Conservation (phyloP, 1,140 invertebrate genomes). For the Apis florea region DNA sequence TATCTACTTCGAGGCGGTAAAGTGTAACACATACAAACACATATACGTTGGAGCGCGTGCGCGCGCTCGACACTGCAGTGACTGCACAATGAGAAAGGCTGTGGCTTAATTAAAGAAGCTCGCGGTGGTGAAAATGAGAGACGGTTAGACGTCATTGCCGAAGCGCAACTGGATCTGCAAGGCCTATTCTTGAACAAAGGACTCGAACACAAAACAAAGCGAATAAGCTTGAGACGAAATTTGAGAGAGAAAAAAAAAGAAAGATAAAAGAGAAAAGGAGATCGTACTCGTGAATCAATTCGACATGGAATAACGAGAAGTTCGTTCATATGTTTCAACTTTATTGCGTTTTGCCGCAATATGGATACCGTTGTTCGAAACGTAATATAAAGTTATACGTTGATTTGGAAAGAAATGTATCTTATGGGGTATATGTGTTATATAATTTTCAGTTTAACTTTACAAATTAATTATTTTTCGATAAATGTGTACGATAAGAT, state of each 20-base stretch:
- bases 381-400: too few relatives aligned
- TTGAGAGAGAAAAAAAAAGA: not conserved
- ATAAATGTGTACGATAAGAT: too few relatives aligned
- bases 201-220: not conserved
- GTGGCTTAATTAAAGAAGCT: slow-evolving; percentile 45
- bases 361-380: too few relatives aligned
- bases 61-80: slow-evolving; percentile 15
- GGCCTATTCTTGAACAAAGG: slow-evolving; percentile 17
- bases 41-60: not conserved
- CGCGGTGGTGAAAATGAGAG: slow-evolving; percentile 25
- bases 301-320: not conserved
- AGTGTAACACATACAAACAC: not conserved
- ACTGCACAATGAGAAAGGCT: slow-evolving; percentile 32
- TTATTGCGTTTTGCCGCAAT: too few relatives aligned
- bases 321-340: not conserved
- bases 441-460: too few relatives aligned
- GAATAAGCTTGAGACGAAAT: not conserved
- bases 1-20: not conserved
- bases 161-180: not conserved
- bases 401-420: too few relatives aligned
- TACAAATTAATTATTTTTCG: too few relatives aligned
- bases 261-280: too few relatives aligned
- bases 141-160: not conserved
- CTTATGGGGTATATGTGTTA: too few relatives aligned
- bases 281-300: not conserved